Evolutionary conservation across 1,140 invertebrate genomes (phyloP), one percentile per base, ranked within the genome.

Genomic region (Calephelis nemesis): DNA sequence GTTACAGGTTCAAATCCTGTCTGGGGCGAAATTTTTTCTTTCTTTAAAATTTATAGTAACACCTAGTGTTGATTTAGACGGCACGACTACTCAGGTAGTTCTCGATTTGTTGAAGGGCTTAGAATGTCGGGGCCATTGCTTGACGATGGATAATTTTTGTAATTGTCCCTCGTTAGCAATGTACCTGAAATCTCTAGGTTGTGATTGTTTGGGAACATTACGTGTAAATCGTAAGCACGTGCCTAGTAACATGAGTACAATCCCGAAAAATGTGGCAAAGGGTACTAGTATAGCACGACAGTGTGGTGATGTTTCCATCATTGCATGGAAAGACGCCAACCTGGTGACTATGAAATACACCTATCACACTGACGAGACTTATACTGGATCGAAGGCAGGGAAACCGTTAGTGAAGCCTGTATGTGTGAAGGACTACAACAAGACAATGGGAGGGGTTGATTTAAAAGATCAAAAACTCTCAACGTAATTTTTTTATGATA

Each of bases 401-500:
- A 42, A 30, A 10, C 7, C 30, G 40, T 12, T 64, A 12, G 54
- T 63, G 6, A 77, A 72, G 62, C 78, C 76, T 8, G 62, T 65
- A 2, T 10, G n/a, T 45, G 70, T 79, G 6, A 47, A 47, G 13
- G 77, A 75, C 13, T 81, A 81, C 63, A 81, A 81, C 54, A 74
- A 69, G 12, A 19, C 58, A 47, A 77, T 80, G 78, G 76, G 71
- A 11, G 73, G 58, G 39, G 39, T 60, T 60, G 58, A 60, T 60
- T 12, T 60, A 60, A 60, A 60, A 60, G 39, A 42, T 68, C 79
- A 82, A 68, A 73, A 71, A 54, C 67, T 76, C 9, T 65, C 65
- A 13, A 74, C 69, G 68, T 77, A 74, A n/a, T n/a, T n/a, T n/a
- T n/a, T n/a, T n/a, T n/a, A n/a, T n/a, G n/a, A n/a, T n/a, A n/a